Percentiles rank a stretch among this genome's conserved stretches.
phyloP scores from a whole-genome alignment of 1,140 invertebrate genomes.

The Bactericera cockerelli region DNA sequence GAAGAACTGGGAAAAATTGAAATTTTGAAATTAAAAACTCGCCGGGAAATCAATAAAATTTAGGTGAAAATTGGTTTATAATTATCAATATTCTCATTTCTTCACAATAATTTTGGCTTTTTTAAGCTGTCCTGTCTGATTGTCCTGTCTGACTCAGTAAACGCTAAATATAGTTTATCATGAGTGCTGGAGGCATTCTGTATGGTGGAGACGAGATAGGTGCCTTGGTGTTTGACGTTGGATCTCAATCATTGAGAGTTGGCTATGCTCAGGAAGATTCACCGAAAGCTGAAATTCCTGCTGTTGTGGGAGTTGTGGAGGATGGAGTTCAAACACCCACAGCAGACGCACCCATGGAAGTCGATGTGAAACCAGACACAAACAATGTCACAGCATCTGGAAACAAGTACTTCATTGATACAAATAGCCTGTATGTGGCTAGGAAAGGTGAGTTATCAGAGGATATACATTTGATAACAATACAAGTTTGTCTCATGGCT shows the following conservation, averaged over 20 bases:
- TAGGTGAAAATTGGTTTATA: too few species aligned
- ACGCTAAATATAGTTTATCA: conserved; percentile 3
- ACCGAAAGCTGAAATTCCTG: conserved; percentile 71
- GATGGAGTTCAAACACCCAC: conserved; percentile 33
- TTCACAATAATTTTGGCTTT: too few species aligned
- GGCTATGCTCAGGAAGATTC: conserved; percentile 80
- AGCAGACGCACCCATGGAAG: conserved; percentile 41
- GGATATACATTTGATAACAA: too few species aligned
- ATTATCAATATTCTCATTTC: too few species aligned
- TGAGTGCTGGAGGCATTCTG: conserved; percentile 42
- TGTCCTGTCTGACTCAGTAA: too few species aligned
- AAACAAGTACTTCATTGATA: conserved; percentile 58
- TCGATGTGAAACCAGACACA: conserved; percentile 36
- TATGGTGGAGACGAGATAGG: conserved; percentile 94
- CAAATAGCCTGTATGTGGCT: conserved; percentile 70
- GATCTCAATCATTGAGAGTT: conserved; percentile 71
- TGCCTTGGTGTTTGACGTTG: conserved; percentile 91
- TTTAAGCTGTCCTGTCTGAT: too few species aligned
- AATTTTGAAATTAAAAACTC: too few species aligned
- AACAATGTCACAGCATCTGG: conserved; percentile 30
- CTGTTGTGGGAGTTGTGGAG: conserved; percentile 50
- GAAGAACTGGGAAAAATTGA: too few species aligned
- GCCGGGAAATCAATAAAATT: too few species aligned
- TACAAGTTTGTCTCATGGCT: too few species aligned
- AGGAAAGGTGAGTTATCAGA: conserved; percentile 36